A percentile compares a stretch with the other conserved stretches of the same genome.
Conservation (phyloP, 2,888 invertebrate species). For the Megamerina dolium region DNA sequence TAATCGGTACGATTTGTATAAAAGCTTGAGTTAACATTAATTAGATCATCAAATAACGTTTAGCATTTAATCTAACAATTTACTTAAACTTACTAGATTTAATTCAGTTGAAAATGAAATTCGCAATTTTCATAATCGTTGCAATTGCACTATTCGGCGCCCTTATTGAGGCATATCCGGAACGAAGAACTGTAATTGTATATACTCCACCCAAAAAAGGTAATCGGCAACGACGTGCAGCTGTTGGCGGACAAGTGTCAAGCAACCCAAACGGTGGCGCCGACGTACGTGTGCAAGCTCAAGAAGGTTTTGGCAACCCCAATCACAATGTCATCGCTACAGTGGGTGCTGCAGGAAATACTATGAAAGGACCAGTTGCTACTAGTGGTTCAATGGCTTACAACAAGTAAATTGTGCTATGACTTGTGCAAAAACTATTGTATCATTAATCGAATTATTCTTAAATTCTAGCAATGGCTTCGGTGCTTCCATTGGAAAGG, state of each 20-base stretch:
- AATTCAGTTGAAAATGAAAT: too few species aligned
- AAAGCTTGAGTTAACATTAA: too few species aligned
- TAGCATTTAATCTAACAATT: too few species aligned
- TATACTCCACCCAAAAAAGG: constrained; percentile 16
- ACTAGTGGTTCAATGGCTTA: constrained; percentile 24
- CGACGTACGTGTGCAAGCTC: constrained; percentile 30
- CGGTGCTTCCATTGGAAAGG: constrained; percentile 19
- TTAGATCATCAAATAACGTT: too few species aligned
- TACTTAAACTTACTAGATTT: too few species aligned
- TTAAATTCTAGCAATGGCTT: constrained; percentile 19
- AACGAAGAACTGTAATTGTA: too few species aligned
- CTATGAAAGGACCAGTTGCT: constrained; percentile 22
- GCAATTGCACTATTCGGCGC: constrained; percentile 9
- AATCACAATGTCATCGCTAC: constrained; percentile 35
- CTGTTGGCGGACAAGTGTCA: constrained; percentile 29
- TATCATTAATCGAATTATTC: too few species aligned
- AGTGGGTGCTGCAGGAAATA: constrained; percentile 27
- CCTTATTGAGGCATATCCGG: constrained; percentile 12
- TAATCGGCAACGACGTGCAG: too few species aligned
- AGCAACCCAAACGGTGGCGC: constrained; percentile 36
- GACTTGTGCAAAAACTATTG: too few species aligned
- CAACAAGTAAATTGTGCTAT: constrained; percentile 21
- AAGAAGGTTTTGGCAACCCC: constrained; percentile 33
- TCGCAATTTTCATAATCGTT: constrained; percentile 3
- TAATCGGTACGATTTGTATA: too few species aligned